These are phyloP conservation scores for Carlito syrichta DNA, from an alignment of 2,113 vertebrate species.

Conservation along the genomic window DNA sequence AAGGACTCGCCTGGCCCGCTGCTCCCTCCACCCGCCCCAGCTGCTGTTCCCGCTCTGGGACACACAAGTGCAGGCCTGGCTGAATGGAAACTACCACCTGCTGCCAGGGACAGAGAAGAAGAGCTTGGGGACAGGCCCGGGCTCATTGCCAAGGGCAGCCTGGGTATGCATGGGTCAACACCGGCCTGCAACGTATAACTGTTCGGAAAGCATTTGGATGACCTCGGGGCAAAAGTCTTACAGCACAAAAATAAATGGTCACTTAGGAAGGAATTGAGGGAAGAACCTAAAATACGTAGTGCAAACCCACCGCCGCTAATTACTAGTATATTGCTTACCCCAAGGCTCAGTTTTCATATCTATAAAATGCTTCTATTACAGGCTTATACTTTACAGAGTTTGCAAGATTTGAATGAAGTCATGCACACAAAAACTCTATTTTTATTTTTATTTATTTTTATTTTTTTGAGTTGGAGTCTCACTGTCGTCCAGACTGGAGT, in stretches of 20 bases:
- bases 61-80: background rate
- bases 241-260: background rate
- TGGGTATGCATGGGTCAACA: background rate
- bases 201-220: background rate
- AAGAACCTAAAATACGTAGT: background rate
- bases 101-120: slow-evolving; percentile 54
- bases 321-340: background rate
- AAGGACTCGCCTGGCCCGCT: fast-evolving
- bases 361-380: background rate
- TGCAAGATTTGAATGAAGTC: background rate
- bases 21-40: fast-evolving
- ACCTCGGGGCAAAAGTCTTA: background rate
- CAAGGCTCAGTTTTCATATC: background rate
- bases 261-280: background rate
- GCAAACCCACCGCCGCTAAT: background rate
- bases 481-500: too few species aligned
- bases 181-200: background rate
- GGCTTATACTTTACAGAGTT: background rate
- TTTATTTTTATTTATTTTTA: too few species aligned
- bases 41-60: background rate
- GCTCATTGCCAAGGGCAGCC: background rate
- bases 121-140: background rate
- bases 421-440: background rate
- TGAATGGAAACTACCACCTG: slow-evolving; percentile 31
- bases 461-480: too few species aligned